Conservation (phyloP, 1,140 invertebrate species). For the Colletes latitarsis region DNA sequence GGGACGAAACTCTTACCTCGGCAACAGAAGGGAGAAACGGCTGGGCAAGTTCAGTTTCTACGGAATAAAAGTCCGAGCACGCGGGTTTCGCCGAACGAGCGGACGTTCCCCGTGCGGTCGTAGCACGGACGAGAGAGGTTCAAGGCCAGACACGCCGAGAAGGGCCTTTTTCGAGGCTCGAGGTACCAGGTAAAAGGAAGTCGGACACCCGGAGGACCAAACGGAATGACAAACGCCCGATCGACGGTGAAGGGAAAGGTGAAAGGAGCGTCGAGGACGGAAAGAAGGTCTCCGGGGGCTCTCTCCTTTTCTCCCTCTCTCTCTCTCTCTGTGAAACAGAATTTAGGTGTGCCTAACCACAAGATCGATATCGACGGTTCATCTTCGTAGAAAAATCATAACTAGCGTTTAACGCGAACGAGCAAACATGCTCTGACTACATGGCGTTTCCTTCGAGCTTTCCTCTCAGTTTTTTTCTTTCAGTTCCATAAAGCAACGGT, state of each 20-base stretch:
- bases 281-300: conserved; percentile 16
- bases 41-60: not conserved
- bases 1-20: not conserved
- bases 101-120: not conserved
- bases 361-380: conserved; percentile 50
- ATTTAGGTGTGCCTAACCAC: conserved; percentile 50
- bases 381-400: conserved; percentile 32
- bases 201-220: conserved; percentile 66
- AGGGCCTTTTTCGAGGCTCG: conserved; percentile 66
- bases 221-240: conserved; percentile 77
- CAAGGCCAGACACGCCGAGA: conserved; percentile 69
- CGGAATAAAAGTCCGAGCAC: conserved; percentile 23
- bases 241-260: conserved; percentile 72
- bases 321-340: conserved; percentile 26
- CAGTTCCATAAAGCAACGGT: no score
- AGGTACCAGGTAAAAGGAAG: conserved; percentile 76
- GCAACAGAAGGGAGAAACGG: not conserved
- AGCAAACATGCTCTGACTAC: not conserved
- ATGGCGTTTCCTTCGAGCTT: not conserved
- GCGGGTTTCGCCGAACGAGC: not conserved
- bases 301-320: no score
- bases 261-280: conserved; percentile 34
- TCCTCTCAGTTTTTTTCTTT: no score
- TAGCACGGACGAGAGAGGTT: conserved; percentile 12
- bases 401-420: not conserved